Conservation (phyloP, 2,888 invertebrate genomes). For the Mythimna vitellina region DNA sequence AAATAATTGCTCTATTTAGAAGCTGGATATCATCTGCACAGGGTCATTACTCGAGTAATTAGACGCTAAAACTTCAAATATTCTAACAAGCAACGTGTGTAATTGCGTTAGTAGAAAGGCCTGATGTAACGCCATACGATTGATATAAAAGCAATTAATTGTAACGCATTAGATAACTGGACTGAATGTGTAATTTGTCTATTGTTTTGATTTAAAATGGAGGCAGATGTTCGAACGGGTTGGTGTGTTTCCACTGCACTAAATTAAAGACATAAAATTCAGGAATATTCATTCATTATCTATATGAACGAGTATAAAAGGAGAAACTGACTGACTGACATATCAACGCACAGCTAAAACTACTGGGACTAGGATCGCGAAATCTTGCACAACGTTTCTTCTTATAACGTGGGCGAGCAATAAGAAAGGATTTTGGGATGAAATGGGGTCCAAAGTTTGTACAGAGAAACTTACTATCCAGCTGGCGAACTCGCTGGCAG, state of each 20-base stretch:
- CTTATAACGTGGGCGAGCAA: too few species aligned
- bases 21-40: conserved; percentile 23
- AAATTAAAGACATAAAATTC: not conserved
- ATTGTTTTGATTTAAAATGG: conserved; percentile 67
- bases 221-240: conserved; percentile 61
- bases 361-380: too few species aligned
- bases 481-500: too few species aligned
- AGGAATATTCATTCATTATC: too few species aligned
- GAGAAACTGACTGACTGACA: too few species aligned
- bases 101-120: conserved; percentile 65
- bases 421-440: too few species aligned
- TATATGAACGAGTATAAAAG: too few species aligned
- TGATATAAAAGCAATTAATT: conserved; percentile 74
- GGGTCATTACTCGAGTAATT: conserved; percentile 43
- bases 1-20: conserved; percentile 50
- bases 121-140: conserved; percentile 63
- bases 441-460: too few species aligned
- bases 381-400: too few species aligned
- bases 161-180: conserved; percentile 73
- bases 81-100: conserved; percentile 22
- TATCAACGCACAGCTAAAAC: too few species aligned
- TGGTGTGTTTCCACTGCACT: conserved; percentile 56
- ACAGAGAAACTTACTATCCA: too few species aligned
- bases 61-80: conserved; percentile 36
- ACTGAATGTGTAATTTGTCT: conserved; percentile 69